Evolutionary conservation across 2,888 invertebrate genomes (phyloP), one percentile per base, ranked within the genome.

Genomic region (Papilio protenor): DNA sequence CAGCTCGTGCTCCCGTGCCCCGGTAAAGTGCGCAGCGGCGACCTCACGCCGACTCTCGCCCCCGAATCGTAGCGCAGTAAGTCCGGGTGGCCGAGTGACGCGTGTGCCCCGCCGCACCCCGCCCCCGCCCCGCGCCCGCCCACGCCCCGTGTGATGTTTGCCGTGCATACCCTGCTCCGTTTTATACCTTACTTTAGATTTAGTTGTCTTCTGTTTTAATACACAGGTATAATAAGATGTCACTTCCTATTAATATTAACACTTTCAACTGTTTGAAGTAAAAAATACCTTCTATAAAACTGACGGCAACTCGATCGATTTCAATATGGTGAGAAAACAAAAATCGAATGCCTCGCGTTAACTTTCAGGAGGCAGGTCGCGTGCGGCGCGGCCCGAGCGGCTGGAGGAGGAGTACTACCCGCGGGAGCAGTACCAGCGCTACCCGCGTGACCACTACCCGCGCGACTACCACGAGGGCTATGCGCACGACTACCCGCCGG

Each of bases 391-490:
- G 81, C 91, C 93, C 81, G 95, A 94, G 87, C 90, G 96, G 88
- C 87, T 96, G 89, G 91, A 92, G 86, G 96, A 96, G 85, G 96
- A 96, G 84, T 92, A 94, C 85, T 93, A 93, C 89, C 82, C 85
- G 82, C 91, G 92, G 80, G 87, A 88, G 80, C 88, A 89, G 77
- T 88, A 88, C 84, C 88, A 84, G 79, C 84, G 88, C 71, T 85
- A 86, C 80, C 85, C 84, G 73, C 84, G 84, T 72, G 85, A 87
- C 76, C 83, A 82, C 76, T 84, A 84, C 76, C 82, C 82, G 55
- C 82, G 84, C 86, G 87, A 82, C 76, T 82, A 80, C 77, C 83
- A 88, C 84, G 88, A 85, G 79, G 83, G 88, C 70, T 85, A 86
- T 82, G 84, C 84, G 76, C 85, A 84, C 73, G 85, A 87, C 73